Evolutionary conservation across 2,113 vertebrate species (phyloP).

Genomic region (Ochotona princeps): DNA sequence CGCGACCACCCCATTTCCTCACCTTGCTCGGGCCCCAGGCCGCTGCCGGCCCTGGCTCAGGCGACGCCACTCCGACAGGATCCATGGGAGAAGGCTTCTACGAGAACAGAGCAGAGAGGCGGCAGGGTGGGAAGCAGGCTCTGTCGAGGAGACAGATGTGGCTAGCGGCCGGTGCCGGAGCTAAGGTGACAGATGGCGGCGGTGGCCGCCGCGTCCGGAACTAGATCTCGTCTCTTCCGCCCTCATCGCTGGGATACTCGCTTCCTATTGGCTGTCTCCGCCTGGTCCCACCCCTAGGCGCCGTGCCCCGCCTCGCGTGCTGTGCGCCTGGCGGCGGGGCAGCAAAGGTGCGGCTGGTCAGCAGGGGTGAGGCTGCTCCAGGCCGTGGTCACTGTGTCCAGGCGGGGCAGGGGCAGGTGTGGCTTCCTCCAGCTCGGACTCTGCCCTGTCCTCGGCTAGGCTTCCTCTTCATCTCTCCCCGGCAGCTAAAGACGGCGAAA

Average conservation of each 20-base stretch:
- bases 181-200: constrained; percentile 69
- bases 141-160: not conserved
- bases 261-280: constrained; percentile 55
- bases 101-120: not conserved
- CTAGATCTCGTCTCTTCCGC: constrained; percentile 67
- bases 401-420: accelerated
- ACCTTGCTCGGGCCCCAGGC: constrained; percentile 77
- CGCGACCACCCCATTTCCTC: not conserved
- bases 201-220: constrained; percentile 71
- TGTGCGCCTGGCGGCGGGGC: accelerated
- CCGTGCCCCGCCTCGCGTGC: not conserved
- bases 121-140: not conserved
- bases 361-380: accelerated
- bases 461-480: not conserved
- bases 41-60: constrained; percentile 68
- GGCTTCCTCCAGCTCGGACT: not conserved
- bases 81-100: constrained; percentile 59
- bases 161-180: not conserved
- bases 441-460: accelerated
- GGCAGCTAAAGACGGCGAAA: not conserved
- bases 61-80: constrained; percentile 76
- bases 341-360: accelerated
- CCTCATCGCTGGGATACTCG: not conserved
- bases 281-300: not conserved
- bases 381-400: accelerated